Evolutionary conservation across 2,888 invertebrate genomes (phyloP).

Genomic region (Oegoconia quadripuncta): DNA sequence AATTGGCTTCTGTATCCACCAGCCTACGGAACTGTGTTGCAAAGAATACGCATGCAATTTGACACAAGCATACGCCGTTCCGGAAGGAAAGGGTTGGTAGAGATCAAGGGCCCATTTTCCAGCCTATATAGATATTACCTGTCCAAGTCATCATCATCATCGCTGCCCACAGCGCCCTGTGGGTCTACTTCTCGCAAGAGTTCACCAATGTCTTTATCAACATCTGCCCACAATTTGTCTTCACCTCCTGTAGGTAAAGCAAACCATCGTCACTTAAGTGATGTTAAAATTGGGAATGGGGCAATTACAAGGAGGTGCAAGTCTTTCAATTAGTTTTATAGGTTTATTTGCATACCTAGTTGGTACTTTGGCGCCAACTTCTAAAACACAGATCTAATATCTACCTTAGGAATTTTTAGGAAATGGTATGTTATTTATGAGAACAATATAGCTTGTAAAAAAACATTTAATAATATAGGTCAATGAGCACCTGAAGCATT

Average conservation of each 20-base stretch:
- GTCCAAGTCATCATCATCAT: constrained; percentile 81
- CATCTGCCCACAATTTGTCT: constrained; percentile 89
- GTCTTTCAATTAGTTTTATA: too few species aligned
- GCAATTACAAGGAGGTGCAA: too few species aligned
- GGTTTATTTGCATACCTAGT: too few species aligned
- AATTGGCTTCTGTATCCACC: too few species aligned
- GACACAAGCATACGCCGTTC: neutral
- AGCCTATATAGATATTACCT: constrained; percentile 63
- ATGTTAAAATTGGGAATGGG: too few species aligned
- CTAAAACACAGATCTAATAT: too few species aligned
- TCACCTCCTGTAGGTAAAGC: too few species aligned
- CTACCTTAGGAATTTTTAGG: too few species aligned
- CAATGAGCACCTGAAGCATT: constrained; percentile 43
- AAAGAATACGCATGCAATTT: neutral
- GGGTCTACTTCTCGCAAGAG: constrained; percentile 84
- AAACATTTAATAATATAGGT: neutral
- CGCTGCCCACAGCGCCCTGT: constrained; percentile 85
- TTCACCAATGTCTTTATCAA: constrained; percentile 89
- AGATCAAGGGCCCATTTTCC: neutral
- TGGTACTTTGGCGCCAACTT: too few species aligned
- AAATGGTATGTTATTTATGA: too few species aligned
- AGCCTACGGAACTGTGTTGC: neutral
- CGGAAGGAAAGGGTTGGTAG: neutral
- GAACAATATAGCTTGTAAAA: neutral
- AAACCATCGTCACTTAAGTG: too few species aligned